Evolutionary conservation across 2,797 vertebrate species (phyloP).

Genomic region (Emydoidea blandingii): DNA sequence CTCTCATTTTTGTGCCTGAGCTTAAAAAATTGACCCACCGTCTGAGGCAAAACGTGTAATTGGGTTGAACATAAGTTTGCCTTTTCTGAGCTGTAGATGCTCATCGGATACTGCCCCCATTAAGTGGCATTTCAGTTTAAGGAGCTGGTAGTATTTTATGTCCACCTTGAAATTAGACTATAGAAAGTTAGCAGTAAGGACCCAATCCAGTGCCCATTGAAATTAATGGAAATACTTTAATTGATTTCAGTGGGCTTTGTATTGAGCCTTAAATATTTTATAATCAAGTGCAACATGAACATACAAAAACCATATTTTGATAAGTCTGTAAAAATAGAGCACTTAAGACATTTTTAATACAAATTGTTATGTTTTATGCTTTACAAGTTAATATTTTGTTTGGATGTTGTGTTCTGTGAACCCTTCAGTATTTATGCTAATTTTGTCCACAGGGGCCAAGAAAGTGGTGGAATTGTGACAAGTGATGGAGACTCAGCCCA

Average conservation of each 20-base stretch:
- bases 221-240: conserved; percentile 25
- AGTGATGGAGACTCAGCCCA: conserved; percentile 92
- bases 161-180: background rate
- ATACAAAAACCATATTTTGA: background rate
- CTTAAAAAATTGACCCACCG: background rate
- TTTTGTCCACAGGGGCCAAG: conserved; percentile 90
- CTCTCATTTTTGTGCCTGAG: background rate
- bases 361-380: background rate
- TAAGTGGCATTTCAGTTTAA: conserved; percentile 42
- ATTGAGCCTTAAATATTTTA: conserved; percentile 29
- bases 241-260: conserved; percentile 27
- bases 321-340: conserved; percentile 19
- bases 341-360: background rate
- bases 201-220: background rate
- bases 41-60: background rate
- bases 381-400: background rate
- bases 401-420: background rate
- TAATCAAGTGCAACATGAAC: conserved; percentile 26
- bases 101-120: background rate
- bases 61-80: background rate
- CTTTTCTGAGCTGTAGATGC: background rate
- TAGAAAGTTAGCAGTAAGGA: background rate
- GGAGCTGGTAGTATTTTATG: conserved; percentile 30
- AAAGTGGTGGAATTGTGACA: conserved; percentile 96
- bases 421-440: background rate